These are phyloP conservation scores for Bathynomus jamesi DNA, from an alignment of 1,140 invertebrate species.

Conservation along the genomic window DNA sequence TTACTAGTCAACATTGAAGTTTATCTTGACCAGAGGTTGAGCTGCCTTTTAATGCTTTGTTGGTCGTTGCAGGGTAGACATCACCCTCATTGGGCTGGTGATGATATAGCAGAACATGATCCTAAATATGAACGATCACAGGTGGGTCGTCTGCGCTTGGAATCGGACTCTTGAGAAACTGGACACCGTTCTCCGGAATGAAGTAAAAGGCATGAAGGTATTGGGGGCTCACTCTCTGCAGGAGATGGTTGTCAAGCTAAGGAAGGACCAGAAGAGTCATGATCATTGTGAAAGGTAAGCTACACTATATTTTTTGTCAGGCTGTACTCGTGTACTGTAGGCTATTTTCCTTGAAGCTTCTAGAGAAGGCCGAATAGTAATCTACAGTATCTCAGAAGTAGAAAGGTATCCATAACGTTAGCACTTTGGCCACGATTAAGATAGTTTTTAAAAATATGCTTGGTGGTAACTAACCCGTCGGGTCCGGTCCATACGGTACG, in stretches of 20 bases:
- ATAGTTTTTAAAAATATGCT: no score
- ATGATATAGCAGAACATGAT: slow-evolving; percentile 99
- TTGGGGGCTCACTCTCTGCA: slow-evolving; percentile 87
- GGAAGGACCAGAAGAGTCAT: slow-evolving; percentile 88
- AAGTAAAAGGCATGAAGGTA: slow-evolving; percentile 81
- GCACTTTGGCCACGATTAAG: neutral
- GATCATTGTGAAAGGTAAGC: slow-evolving; percentile 86
- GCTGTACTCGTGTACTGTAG: neutral
- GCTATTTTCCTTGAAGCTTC: no score
- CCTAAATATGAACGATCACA: slow-evolving; percentile 98
- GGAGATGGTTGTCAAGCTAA: slow-evolving; percentile 88
- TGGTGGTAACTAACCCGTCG: no score
- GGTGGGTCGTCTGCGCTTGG: slow-evolving; percentile 95
- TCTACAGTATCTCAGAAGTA: no score
- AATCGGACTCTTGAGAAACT: slow-evolving; percentile 97
- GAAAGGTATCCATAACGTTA: neutral
- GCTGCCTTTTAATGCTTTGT: no score
- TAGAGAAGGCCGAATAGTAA: neutral
- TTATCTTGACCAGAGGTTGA: no score
- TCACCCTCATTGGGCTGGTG: slow-evolving; percentile 70
- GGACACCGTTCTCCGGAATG: slow-evolving; percentile 58
- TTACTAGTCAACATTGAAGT: no score
- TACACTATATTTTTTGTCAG: neutral
- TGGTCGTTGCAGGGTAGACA: slow-evolving; percentile 49
- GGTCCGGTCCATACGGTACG: no score